These are phyloP conservation scores for Loripinus fragilis DNA, from an alignment of 2,888 invertebrate genomes.

Conservation along the genomic window DNA sequence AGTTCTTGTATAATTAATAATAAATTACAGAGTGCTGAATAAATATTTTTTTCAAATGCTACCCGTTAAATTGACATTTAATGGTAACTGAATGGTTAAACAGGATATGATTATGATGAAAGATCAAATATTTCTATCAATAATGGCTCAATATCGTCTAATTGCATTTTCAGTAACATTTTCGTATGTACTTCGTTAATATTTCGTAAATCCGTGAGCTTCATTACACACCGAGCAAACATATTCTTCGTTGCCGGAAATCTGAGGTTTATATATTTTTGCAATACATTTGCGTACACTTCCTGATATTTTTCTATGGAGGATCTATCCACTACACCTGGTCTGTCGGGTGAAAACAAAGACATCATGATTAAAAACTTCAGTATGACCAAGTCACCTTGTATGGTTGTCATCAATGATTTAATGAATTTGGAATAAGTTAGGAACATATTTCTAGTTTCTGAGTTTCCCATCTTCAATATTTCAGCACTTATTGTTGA, in stretches of 20 bases:
- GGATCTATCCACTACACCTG: slow-evolving; percentile 59
- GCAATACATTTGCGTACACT: slow-evolving; percentile 74
- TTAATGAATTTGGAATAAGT: slow-evolving; percentile 80
- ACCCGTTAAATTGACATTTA: too few relatives aligned
- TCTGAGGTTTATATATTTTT: slow-evolving; percentile 68
- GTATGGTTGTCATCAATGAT: slow-evolving; percentile 74
- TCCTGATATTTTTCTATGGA: slow-evolving; percentile 74
- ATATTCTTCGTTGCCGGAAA: slow-evolving; percentile 75
- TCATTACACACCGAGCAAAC: slow-evolving; percentile 88
- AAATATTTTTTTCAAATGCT: too few relatives aligned
- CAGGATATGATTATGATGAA: slow-evolving; percentile 47
- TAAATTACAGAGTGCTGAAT: too few relatives aligned
- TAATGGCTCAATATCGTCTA: slow-evolving; percentile 94
- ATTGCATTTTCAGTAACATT: slow-evolving; percentile 96
- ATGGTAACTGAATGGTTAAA: too few relatives aligned
- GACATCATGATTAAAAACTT: slow-evolving; percentile 79
- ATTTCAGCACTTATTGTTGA: slow-evolving; percentile 70
- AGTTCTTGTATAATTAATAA: too few relatives aligned
- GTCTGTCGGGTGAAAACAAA: slow-evolving; percentile 77
- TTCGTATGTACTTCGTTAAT: slow-evolving; percentile 95
- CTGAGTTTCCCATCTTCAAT: slow-evolving; percentile 70
- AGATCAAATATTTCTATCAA: slow-evolving; percentile 97
- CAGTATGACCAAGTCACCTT: slow-evolving; percentile 75
- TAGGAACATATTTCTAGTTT: slow-evolving; percentile 74
- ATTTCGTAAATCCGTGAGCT: slow-evolving; percentile 94